phyloP scores from a whole-genome alignment of 2,113 vertebrate species.

The Myrmecophaga tridactyla region DNA sequence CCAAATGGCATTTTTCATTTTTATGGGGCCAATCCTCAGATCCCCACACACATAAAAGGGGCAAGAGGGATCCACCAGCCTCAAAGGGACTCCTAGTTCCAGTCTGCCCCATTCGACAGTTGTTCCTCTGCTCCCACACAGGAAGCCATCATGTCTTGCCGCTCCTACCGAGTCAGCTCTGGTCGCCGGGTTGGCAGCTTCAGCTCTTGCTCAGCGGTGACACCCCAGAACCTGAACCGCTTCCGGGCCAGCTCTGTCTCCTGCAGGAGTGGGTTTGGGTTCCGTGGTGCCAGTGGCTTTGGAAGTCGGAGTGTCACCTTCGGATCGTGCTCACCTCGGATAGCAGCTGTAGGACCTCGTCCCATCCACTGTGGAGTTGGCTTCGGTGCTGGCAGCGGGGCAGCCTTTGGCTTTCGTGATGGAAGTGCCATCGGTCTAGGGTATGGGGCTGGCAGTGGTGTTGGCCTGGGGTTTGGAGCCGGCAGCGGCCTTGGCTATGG shows the following conservation, averaged over 20 bases:
- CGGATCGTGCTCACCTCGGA: constrained; percentile 34
- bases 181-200: constrained; percentile 34
- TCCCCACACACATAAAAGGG: constrained; percentile 69
- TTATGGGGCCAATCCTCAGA: constrained; percentile 71
- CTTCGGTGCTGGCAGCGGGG: constrained; percentile 41
- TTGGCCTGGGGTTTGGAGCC: constrained; percentile 45
- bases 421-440: constrained; percentile 35
- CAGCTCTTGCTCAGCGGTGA: constrained; percentile 64
- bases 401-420: constrained; percentile 43
- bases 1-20: constrained; percentile 64
- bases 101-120: not conserved
- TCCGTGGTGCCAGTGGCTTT: constrained; percentile 26
- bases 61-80: constrained; percentile 43
- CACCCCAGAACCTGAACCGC: constrained; percentile 37
- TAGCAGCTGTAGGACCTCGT: not conserved
- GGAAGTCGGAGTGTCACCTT: constrained; percentile 68
- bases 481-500: constrained; percentile 51
- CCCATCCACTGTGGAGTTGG: not conserved
- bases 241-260: constrained; percentile 34
- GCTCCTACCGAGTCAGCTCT: constrained; percentile 53
- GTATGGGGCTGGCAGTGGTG: constrained; percentile 27
- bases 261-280: constrained; percentile 41
- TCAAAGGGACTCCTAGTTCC: constrained; percentile 58
- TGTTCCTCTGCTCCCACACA: not conserved
- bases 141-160: constrained; percentile 62